Evolutionary conservation across 1,140 invertebrate species (phyloP).

Genomic region (Neotoxoptera formosana): DNA sequence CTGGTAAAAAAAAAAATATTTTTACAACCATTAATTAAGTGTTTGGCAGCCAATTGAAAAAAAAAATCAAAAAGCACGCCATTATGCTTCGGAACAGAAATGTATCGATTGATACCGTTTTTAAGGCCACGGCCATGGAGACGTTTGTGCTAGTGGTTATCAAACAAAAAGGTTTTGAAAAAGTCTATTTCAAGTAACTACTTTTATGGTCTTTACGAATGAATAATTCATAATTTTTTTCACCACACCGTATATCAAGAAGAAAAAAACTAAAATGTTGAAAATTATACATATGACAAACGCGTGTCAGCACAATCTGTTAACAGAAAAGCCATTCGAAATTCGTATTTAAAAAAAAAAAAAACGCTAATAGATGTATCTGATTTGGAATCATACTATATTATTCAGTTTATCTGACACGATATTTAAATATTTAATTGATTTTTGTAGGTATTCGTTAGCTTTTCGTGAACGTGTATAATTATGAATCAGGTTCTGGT

Average conservation of each 20-base stretch:
- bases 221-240: constrained; percentile 29
- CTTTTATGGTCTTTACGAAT: background rate
- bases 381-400: background rate
- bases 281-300: background rate
- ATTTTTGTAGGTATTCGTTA: background rate
- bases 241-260: background rate
- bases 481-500: background rate
- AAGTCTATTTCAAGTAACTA: background rate
- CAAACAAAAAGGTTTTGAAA: constrained; percentile 36
- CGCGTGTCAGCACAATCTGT: background rate
- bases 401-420: background rate
- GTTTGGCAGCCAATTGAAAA: background rate
- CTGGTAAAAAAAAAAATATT: background rate
- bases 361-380: background rate
- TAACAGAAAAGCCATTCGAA: background rate
- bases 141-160: constrained; percentile 12
- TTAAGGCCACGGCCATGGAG: background rate
- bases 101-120: constrained; percentile 1
- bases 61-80: background rate
- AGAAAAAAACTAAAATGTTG: background rate
- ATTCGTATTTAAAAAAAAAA: background rate
- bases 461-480: background rate
- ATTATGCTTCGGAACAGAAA: background rate
- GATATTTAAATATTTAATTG: background rate
- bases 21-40: constrained; percentile 15